Percentiles rank a stretch among this genome's conserved stretches.
These are phyloP conservation scores for Arremon aurantiirostris DNA, from an alignment of 2,797 vertebrate species.

Conservation along the genomic window DNA sequence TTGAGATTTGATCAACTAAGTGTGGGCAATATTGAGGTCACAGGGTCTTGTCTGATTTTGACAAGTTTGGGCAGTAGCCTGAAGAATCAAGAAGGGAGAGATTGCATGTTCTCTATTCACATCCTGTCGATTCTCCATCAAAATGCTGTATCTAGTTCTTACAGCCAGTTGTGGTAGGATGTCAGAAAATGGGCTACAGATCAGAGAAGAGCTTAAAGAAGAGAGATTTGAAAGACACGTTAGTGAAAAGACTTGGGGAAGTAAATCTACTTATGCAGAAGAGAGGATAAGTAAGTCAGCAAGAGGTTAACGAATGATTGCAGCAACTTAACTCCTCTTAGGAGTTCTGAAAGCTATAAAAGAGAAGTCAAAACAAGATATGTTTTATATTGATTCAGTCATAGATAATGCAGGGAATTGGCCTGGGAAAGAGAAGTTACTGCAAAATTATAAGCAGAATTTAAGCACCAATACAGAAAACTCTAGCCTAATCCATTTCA, in stretches of 20 bases:
- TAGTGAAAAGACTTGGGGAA: not conserved
- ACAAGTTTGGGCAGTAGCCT: not conserved
- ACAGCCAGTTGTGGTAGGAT: not conserved
- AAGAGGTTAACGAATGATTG: not conserved
- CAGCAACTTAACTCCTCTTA: not conserved
- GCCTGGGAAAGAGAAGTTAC: not conserved
- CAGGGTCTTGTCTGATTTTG: not conserved
- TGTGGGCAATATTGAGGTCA: not conserved
- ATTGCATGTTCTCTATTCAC: not conserved
- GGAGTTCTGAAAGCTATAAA: not conserved
- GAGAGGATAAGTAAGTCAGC: not conserved
- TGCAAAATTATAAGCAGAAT: not conserved
- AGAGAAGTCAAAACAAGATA: not conserved
- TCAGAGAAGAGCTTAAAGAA: not conserved
- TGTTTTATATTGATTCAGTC: not conserved
- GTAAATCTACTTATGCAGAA: not conserved
- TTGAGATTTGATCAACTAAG: not conserved
- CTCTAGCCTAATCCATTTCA: not conserved
- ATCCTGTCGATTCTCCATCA: fast-evolving
- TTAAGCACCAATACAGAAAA: not conserved
- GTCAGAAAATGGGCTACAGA: not conserved
- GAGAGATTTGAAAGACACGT: not conserved
- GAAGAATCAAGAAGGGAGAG: not conserved
- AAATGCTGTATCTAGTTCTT: not conserved
- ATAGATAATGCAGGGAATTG: not conserved